Base-by-base conservation (phyloP, 64 coral and sea anemone species). In the Pachyseris speciosa region DNA sequence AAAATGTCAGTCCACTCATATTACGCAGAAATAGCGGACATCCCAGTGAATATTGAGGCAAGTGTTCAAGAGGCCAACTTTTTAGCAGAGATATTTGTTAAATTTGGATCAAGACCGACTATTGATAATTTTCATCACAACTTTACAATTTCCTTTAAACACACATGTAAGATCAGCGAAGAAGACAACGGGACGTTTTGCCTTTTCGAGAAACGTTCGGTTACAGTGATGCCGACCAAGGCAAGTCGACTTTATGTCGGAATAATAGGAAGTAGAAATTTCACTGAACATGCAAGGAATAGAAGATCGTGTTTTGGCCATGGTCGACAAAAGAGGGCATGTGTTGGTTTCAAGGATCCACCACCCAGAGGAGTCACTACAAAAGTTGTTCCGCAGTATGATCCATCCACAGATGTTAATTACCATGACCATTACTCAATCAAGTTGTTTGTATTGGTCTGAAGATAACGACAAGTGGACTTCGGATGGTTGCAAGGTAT, bases 161-260 rank as follows among this genome's bases (percentile, higher is more conserved):
- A 86, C 13, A 78, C 36, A 15, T 96, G 94, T 48, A 85, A 49
- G 25, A 22, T 30, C 16, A 34, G 29, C 15, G 13, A 27, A 30
- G 36, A 38, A 22, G 22, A 58, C 28, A 61, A 10, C 25, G n/a
- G 37, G 15, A 42, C 65, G 11, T 87, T 79, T 28, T 96, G 94
- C 38, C 33, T 30, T 27, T 39, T 53, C 34, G 85, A 96, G 26
- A 84, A 91, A 43, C 73, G 41, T 19, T 53, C 85, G n/a, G 37
- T 96, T 9, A 89, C 74, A 28, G 77, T 87, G 22, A 45, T 85
- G 24, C 87, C 94, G 38, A 37, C 84, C 15, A 90, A 69, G 13
- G 29, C 42, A 39, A 84, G 94, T 16, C 37, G 74, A 5, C 90
- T 92, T 85, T 96, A 84, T 40, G 51, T 89, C 17, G 94, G 94